A percentile compares a stretch with the other conserved stretches of the same genome.
These are phyloP conservation scores for Ormyrus thymus DNA, from an alignment of 2,888 invertebrate genomes.

Conservation along the genomic window DNA sequence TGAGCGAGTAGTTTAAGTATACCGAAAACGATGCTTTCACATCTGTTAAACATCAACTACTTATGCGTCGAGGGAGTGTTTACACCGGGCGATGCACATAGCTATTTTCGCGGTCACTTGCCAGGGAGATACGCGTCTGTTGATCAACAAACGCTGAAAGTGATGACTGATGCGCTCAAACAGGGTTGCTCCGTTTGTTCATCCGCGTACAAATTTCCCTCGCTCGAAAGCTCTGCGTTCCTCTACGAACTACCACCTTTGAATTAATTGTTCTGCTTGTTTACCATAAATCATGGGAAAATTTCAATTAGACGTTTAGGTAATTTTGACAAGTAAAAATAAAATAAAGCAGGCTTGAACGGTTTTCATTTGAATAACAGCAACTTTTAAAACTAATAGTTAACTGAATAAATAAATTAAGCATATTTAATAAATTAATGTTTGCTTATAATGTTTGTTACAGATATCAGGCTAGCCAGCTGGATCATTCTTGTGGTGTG, in stretches of 20 bases:
- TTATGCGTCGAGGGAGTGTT: no score
- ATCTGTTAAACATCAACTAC: background rate
- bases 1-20: background rate
- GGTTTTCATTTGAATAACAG: no score
- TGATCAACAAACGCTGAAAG: slow-evolving; percentile 24
- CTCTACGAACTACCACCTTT: no score
- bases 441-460: slow-evolving; percentile 52
- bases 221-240: no score
- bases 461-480: slow-evolving; percentile 74
- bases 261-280: no score
- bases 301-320: no score
- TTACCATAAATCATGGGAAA: no score
- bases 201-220: background rate
- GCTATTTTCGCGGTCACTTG: background rate
- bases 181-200: background rate
- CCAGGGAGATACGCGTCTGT: background rate
- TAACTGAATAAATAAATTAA: background rate
- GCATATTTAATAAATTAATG: background rate
- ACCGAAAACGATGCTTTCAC: background rate
- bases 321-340: no score
- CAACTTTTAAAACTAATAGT: background rate
- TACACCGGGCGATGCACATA: background rate
- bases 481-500: slow-evolving; percentile 74
- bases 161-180: slow-evolving; percentile 18
- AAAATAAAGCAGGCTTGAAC: no score